Evolutionary conservation across 2,888 invertebrate genomes (phyloP).

Genomic region (Galerucella pusilla): DNA sequence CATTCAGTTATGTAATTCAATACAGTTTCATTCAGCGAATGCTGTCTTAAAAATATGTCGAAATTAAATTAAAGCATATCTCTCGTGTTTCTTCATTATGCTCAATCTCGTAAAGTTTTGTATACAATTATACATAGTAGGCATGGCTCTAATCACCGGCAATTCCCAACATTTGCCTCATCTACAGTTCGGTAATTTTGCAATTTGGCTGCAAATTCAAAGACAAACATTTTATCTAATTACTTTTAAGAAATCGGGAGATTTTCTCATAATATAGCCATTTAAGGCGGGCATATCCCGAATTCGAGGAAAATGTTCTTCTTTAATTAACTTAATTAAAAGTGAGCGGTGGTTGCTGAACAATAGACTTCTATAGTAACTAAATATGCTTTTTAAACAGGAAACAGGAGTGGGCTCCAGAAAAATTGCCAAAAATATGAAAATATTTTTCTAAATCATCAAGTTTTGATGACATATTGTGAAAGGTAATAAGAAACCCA

Average conservation of each 20-base stretch:
- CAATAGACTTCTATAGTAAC: conserved; percentile 37
- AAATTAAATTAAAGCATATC: conserved; percentile 10
- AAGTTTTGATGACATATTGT: too few relatives aligned
- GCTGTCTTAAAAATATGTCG: conserved; percentile 8
- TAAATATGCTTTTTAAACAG: conserved; percentile 43
- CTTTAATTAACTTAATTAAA: conserved; percentile 46
- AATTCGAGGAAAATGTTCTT: conserved; percentile 40
- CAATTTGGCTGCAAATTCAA: conserved; percentile 40
- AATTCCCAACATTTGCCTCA: conserved; percentile 39
- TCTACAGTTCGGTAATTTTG: conserved; percentile 35
- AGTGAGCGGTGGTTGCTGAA: conserved; percentile 42
- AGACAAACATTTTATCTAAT: conserved; percentile 45
- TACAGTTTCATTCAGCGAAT: neutral
- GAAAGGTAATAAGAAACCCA: too few relatives aligned
- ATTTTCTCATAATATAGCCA: conserved; percentile 44
- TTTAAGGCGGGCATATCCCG: conserved; percentile 42
- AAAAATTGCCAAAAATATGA: neutral
- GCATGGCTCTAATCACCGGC: conserved; percentile 33
- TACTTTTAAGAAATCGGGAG: conserved; percentile 46
- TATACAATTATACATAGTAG: conserved; percentile 28
- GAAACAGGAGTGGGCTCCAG: conserved; percentile 18
- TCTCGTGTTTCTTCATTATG: conserved; percentile 6
- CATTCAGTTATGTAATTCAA: neutral
- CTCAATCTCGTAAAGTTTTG: conserved; percentile 18
- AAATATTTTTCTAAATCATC: neutral